These are phyloP conservation scores for Falco rusticolus DNA, from an alignment of 2,797 vertebrate species.

Conservation along the genomic window DNA sequence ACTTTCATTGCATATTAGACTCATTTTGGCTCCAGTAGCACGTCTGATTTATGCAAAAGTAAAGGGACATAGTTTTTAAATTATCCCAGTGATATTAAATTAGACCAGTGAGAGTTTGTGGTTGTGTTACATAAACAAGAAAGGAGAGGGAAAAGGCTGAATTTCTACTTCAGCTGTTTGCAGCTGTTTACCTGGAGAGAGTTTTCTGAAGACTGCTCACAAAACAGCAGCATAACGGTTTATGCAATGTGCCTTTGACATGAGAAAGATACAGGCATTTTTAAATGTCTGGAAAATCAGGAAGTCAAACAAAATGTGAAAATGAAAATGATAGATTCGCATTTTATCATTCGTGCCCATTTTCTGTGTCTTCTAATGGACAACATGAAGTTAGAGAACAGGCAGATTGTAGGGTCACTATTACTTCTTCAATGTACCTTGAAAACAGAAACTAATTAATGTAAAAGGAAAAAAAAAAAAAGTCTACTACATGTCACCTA, in stretches of 20 bases:
- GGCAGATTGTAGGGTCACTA: neutral
- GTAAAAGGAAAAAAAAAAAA: neutral
- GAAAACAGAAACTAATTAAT: constrained; percentile 19
- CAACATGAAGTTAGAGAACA: neutral
- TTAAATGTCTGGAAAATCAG: neutral
- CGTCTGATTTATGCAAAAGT: neutral
- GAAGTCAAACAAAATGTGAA: neutral
- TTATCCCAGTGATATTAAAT: neutral
- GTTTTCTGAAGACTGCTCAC: neutral
- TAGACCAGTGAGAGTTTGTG: neutral
- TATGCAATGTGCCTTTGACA: neutral
- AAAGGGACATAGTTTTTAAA: neutral
- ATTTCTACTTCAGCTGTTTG: neutral
- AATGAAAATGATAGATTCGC: neutral
- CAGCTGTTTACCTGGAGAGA: neutral
- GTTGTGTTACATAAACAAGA: neutral
- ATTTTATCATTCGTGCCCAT: neutral
- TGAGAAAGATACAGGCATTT: neutral
- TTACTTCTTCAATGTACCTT: neutral
- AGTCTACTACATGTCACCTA: neutral
- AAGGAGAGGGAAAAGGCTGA: neutral
- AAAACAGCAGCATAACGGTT: neutral
- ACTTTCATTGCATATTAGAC: neutral
- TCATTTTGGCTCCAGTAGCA: neutral
- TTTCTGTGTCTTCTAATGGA: neutral